Conservation (phyloP, 2,797 vertebrate species). For the Coccyzus lansbergi region DNA sequence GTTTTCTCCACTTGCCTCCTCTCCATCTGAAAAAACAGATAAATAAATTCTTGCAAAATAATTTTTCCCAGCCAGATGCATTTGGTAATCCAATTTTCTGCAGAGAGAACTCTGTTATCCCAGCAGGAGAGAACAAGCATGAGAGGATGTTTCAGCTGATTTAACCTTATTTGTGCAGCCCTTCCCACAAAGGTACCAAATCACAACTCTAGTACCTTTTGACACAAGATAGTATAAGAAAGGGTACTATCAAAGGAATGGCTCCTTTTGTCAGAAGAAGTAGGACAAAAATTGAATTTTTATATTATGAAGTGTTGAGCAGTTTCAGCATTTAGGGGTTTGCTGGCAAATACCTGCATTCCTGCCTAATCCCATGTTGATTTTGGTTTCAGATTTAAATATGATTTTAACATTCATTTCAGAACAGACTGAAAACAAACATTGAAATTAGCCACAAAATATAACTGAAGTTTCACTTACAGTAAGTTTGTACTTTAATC, state of each 20-base stretch:
- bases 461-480: neutral
- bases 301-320: neutral
- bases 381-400: neutral
- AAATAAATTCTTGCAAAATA: neutral
- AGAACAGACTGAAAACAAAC: neutral
- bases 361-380: neutral
- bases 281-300: neutral
- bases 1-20: neutral
- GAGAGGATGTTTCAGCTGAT: neutral
- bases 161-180: fast-evolving
- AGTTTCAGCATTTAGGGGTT: neutral
- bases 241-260: neutral
- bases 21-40: neutral
- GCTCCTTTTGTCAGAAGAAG: neutral
- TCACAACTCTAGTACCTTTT: neutral
- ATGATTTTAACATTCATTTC: neutral
- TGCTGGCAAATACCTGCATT: neutral
- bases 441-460: neutral
- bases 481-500: neutral
- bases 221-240: neutral
- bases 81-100: neutral
- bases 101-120: neutral
- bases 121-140: neutral
- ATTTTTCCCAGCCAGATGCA: neutral
- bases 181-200: neutral